Evolutionary conservation across 2,888 invertebrate species (phyloP), one percentile per base, ranked within the genome.

Genomic region (Platycnemis pennipes): DNA sequence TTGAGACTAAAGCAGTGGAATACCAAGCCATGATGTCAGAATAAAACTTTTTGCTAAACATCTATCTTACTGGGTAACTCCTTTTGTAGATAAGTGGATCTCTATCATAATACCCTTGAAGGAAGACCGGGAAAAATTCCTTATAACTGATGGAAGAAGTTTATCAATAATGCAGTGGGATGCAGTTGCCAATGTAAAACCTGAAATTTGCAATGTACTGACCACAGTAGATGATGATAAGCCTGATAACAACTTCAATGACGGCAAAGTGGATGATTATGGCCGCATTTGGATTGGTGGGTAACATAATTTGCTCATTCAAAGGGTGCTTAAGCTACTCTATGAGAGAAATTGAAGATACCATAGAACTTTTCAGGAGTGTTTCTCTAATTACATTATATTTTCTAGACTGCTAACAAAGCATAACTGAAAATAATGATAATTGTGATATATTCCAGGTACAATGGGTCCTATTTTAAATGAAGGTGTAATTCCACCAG

Each of bases 231-330:
- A 96, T 44, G 95, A 95, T 2, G 95, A 95, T 87, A 95, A 95
- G 94, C 95, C 95, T 2, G 95, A 95, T 46, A 95, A 95, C 94
- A 95, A 96, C 69, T 96, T 96, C 95, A 96, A 96, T 94, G 96
- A 96, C 95, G 96, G 96, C 19, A 96, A 96, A 95, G 96, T 96
- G 94, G 96, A 96, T 94, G 95, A 96, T 8, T 95, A 94, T 26
- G 96, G 96, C 4, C 95, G 96, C 37, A 95, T 96, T 1, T 96
- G 96, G 96, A 96, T 96, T 94, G 96, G 96, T 95, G 94, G 94
- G 42, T 37, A 37, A 69, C 69, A 0, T n/a, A 53, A 16, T 11
- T 13, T 16, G 53, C 53, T 11, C 7, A 8, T 13, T 53, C 19
- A 19, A 53, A 53, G 7, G 13, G 53, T 7, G 53, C 11, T 53